Percentiles rank a stretch among this genome's conserved stretches.
Conservation (phyloP, 2,888 invertebrate genomes). For the Phalera bucephala region DNA sequence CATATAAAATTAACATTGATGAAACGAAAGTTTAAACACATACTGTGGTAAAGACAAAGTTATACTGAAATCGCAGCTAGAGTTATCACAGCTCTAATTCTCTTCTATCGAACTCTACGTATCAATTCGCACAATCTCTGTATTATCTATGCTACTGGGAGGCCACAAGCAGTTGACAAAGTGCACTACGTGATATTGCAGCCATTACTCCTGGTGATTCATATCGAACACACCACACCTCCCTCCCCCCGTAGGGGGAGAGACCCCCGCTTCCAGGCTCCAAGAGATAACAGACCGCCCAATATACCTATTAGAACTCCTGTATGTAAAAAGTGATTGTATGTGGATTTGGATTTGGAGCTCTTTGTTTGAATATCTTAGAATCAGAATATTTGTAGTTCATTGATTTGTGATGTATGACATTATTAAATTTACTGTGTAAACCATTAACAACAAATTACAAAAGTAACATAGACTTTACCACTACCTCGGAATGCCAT, state of each 20-base stretch:
- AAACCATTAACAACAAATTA: too few relatives aligned
- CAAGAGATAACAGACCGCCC: constrained; percentile 30
- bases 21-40: constrained; percentile 2
- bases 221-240: constrained; percentile 65
- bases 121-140: constrained; percentile 63
- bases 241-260: constrained; percentile 57
- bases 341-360: too few relatives aligned
- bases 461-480: too few relatives aligned
- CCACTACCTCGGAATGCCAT: too few relatives aligned
- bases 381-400: too few relatives aligned
- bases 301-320: constrained; percentile 36
- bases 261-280: constrained; percentile 44
- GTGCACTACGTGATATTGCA: constrained; percentile 83
- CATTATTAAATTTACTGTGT: too few relatives aligned
- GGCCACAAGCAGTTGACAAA: constrained; percentile 81
- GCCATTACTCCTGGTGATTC: constrained; percentile 82
- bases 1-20: too few relatives aligned
- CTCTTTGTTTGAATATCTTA: neutral
- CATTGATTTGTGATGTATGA: too few relatives aligned
- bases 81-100: constrained; percentile 1
- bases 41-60: neutral
- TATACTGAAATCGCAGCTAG: neutral
- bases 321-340: constrained; percentile 27
- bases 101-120: constrained; percentile 52
- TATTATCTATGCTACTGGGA: constrained; percentile 77